Percentiles rank a stretch among this genome's conserved stretches.
phyloP scores from a whole-genome alignment of 2,888 invertebrate species.

The Hemithea aestivaria region DNA sequence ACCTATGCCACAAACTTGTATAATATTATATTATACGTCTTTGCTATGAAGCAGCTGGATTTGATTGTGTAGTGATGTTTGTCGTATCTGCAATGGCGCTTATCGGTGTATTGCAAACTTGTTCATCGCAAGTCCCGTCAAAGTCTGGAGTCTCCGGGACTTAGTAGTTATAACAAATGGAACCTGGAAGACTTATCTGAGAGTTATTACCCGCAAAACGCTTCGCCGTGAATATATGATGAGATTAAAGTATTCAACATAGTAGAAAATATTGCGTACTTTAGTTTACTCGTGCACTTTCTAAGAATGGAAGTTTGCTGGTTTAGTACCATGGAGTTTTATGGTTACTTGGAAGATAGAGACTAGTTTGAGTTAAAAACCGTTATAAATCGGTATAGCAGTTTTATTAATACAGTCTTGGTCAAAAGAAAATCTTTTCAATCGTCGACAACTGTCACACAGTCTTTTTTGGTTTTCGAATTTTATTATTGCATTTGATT shows the following conservation, averaged over 20 bases:
- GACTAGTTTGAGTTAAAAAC: slow-evolving; percentile 12
- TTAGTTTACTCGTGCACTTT: slow-evolving; percentile 39
- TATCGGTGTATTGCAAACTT: slow-evolving; percentile 35
- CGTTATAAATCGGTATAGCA: too few relatives aligned
- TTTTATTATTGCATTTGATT: too few relatives aligned
- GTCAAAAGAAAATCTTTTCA: too few relatives aligned
- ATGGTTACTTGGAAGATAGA: slow-evolving; percentile 9
- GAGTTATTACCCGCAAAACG: slow-evolving; percentile 55
- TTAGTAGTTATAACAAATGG: slow-evolving; percentile 65
- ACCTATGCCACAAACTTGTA: too few relatives aligned
- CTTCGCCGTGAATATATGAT: slow-evolving; percentile 56
- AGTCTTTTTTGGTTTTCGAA: too few relatives aligned
- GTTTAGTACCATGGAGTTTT: slow-evolving; percentile 24
- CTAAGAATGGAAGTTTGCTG: slow-evolving; percentile 37
- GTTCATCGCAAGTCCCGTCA: slow-evolving; percentile 38
- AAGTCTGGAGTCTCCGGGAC: slow-evolving; percentile 47
- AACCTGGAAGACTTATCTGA: slow-evolving; percentile 53
- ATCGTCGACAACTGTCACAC: too few relatives aligned
- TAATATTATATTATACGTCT: too few relatives aligned
- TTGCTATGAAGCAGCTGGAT: too few relatives aligned
- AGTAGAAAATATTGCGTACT: slow-evolving; percentile 46
- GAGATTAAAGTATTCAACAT: slow-evolving; percentile 61
- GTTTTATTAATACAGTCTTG: too few relatives aligned
- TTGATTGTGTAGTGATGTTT: slow-evolving; percentile 17
- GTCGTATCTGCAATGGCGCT: slow-evolving; percentile 24